These are phyloP conservation scores for Montipora efflorescens DNA, from an alignment of 64 coral and sea anemone species.

Conservation along the genomic window DNA sequence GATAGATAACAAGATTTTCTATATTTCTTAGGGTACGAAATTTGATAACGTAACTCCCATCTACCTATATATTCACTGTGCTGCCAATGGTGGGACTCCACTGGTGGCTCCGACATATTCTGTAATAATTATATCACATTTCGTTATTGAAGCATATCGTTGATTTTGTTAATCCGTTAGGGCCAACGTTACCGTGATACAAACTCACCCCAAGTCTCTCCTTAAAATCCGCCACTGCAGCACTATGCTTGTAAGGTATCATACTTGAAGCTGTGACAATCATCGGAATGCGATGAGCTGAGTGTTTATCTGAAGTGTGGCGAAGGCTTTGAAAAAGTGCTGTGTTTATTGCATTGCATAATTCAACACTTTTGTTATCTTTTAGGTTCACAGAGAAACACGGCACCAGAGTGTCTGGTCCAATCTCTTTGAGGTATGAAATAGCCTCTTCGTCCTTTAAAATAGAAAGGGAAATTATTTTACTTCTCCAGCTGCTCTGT, in stretches of 20 bases:
- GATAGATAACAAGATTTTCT: no score
- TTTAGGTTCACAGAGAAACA: slow-evolving; percentile 39
- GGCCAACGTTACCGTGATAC: neutral
- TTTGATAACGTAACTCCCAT: no score
- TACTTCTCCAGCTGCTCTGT: neutral
- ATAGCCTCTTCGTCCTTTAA: slow-evolving; percentile 31
- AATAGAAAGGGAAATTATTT: neutral
- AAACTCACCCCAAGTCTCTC: neutral
- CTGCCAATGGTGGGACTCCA: no score
- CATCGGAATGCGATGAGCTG: slow-evolving; percentile 56
- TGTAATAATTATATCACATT: no score
- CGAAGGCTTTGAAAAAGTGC: slow-evolving; percentile 6
- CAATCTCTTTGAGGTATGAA: slow-evolving; percentile 33
- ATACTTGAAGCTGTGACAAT: slow-evolving; percentile 55
- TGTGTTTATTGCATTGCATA: slow-evolving; percentile 51
- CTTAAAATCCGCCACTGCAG: neutral
- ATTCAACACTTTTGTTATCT: slow-evolving; percentile 44
- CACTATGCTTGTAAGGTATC: neutral
- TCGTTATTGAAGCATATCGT: no score
- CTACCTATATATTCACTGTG: no score
- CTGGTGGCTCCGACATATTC: no score
- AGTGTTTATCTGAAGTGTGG: slow-evolving; percentile 18
- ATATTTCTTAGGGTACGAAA: no score
- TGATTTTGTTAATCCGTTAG: no score
- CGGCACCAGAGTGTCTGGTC: slow-evolving; percentile 47